phyloP scores from a whole-genome alignment of 2,113 vertebrate species.

The Cebus imitator region DNA sequence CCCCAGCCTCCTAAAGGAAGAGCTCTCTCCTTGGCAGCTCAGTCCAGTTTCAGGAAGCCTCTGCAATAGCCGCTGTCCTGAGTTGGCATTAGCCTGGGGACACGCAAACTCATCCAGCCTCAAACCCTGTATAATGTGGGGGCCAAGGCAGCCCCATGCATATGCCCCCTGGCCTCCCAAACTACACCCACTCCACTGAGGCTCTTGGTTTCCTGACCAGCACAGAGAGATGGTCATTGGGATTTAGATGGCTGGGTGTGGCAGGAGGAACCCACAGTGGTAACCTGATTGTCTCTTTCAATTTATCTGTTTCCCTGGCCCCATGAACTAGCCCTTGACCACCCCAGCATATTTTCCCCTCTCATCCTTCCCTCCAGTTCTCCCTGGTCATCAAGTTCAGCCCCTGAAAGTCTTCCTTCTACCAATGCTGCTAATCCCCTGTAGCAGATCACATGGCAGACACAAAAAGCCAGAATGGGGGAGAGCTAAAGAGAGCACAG shows the following conservation, averaged over 20 bases:
- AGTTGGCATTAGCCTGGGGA: not conserved
- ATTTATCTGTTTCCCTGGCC: not conserved
- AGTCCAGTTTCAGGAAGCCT: not conserved
- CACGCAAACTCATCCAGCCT: not conserved
- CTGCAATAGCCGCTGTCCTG: not conserved
- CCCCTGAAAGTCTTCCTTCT: not conserved
- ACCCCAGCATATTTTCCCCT: not conserved
- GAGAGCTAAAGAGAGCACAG: not conserved
- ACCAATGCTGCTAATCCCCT: not conserved
- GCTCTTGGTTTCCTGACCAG: not conserved
- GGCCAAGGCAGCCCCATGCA: not conserved
- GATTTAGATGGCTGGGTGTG: not conserved
- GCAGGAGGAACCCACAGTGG: not conserved
- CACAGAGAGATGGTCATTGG: not conserved
- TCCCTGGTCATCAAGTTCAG: not conserved
- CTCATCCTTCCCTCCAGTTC: not conserved
- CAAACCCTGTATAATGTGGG: not conserved
- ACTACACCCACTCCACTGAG: not conserved
- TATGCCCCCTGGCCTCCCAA: not conserved
- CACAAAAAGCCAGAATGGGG: accelerated
- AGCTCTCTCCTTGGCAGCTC: not conserved
- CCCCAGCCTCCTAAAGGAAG: not conserved
- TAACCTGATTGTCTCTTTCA: not conserved
- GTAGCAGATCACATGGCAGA: not conserved
- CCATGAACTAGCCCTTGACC: not conserved